Percentiles rank a stretch among this genome's conserved stretches.
Conservation (phyloP, 1,140 invertebrate species). For the Prorops nasuta region DNA sequence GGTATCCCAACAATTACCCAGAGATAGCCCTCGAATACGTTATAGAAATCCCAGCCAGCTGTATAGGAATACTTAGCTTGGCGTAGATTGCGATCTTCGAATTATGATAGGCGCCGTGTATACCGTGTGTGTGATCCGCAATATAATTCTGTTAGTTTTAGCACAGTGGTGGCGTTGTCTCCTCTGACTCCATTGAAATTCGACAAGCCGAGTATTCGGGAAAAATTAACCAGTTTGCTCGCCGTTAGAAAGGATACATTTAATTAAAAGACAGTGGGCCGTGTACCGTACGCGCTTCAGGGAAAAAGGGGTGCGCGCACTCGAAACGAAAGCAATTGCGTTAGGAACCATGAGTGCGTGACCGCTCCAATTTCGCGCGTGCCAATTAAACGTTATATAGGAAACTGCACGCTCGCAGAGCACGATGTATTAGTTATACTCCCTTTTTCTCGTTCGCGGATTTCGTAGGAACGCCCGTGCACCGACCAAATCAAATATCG, state of each 20-base stretch:
- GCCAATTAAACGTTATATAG: slow-evolving; percentile 38
- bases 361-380: slow-evolving; percentile 33
- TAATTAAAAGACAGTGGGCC: slow-evolving; percentile 30
- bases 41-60: no score
- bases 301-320: slow-evolving; percentile 1
- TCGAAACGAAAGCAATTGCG: slow-evolving; percentile 31
- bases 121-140: no score
- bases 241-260: slow-evolving; percentile 11
- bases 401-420: slow-evolving; percentile 27
- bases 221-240: slow-evolving; percentile 4
- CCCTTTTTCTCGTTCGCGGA: slow-evolving; percentile 1
- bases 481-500: slow-evolving; percentile 16
- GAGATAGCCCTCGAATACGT: no score
- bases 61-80: no score
- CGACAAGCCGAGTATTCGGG: no score
- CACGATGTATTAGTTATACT: slow-evolving; percentile 18
- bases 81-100: no score
- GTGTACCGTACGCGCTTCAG: neutral
- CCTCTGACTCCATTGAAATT: no score
- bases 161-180: no score
- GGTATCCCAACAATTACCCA: no score
- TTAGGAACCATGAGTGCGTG: slow-evolving; percentile 18
- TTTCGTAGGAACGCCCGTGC: neutral
- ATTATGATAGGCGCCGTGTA: no score
- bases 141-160: no score